A percentile compares a stretch with the other conserved stretches of the same genome.
Evolutionary conservation across 2,797 vertebrate genomes (phyloP).

Genomic region (Cottoperca gobio): DNA sequence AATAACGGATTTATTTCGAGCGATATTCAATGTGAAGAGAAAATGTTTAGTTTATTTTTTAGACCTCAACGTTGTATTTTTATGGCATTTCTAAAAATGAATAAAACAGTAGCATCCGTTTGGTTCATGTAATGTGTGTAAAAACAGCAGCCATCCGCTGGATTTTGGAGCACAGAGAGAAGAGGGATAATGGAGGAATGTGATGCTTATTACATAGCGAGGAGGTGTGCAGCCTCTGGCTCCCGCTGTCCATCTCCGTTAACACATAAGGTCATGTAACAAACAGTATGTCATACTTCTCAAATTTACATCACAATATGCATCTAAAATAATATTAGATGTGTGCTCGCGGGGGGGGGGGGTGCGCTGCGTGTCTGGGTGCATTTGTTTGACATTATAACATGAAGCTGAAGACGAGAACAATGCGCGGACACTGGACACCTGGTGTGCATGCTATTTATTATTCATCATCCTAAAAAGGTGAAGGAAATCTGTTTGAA

Average conservation of each 20-base stretch:
- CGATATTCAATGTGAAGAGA: neutral
- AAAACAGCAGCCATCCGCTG: conserved; percentile 1
- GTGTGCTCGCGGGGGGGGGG: conserved; percentile 10
- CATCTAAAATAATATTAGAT: conserved; percentile 20
- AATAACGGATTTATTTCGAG: neutral
- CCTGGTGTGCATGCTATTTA: conserved; percentile 61
- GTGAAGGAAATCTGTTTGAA: conserved; percentile 1
- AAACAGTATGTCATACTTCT: conserved; percentile 7
- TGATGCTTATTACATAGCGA: conserved; percentile 5
- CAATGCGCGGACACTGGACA: conserved; percentile 73
- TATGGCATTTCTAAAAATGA: neutral
- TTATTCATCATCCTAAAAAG: conserved; percentile 66
- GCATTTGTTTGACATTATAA: conserved; percentile 58
- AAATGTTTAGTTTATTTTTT: neutral
- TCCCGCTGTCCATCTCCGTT: conserved; percentile 31
- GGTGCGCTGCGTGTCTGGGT: conserved; percentile 12
- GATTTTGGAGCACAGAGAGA: neutral
- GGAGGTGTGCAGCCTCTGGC: conserved; percentile 17
- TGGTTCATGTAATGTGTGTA: neutral
- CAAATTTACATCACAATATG: conserved; percentile 38
- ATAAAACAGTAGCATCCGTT: neutral
- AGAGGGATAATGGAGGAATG: conserved; percentile 59
- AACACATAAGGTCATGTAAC: conserved; percentile 59
- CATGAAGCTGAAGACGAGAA: conserved; percentile 52
- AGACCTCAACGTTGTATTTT: neutral